Base-by-base conservation (phyloP, 1,140 invertebrate genomes). In the Zophobas morio region DNA sequence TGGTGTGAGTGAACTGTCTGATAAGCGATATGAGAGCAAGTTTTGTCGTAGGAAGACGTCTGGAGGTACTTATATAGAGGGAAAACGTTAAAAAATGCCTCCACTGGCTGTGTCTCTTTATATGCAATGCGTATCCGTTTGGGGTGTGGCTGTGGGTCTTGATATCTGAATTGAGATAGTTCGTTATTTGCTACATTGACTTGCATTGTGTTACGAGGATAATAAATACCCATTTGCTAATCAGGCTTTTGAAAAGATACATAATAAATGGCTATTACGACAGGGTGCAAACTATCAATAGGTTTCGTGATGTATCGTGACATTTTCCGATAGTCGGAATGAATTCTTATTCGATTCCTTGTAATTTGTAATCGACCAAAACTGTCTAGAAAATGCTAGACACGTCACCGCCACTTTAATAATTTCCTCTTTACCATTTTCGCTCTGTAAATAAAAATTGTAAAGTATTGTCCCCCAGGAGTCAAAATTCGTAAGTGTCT, bases 1-100 rank as follows among this genome's bases (percentile, higher is more conserved):
- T 34, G 60, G 60, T 42, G 60, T 66, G 60, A 60, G 60, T 66
- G 60, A 66, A 66, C 60, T 42, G 60, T 51, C 49, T 66, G 60
- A 66, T 66, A 66, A 66, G 37, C 37, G 39, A 42, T 42, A 42
- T 40, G 39, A 42, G 39, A 42, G 37, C 53, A 40, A 66, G 60
- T 51, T 51, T 20, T 51, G 49, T 42, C 60, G 60, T 66, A 66
- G 60, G 60, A 66, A 40, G 60, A 66, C 39, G 60, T 66, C 60
- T 66, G 60, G 60, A 66, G 39, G 37, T 47, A 66, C 37, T 66
- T 66, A 66, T 46, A 66, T 46, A 66, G 39, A 66, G 37, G 56
- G 35, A 39, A 36, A 60, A 36, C 2, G 33, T 1, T 51, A 51
- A 66, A 66, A 66, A 66, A 66, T 8, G 8, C 37, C n/a, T 4